Conservation (phyloP, 2,113 vertebrate genomes). For the Gnathonemus echidnorhynchus region DNA sequence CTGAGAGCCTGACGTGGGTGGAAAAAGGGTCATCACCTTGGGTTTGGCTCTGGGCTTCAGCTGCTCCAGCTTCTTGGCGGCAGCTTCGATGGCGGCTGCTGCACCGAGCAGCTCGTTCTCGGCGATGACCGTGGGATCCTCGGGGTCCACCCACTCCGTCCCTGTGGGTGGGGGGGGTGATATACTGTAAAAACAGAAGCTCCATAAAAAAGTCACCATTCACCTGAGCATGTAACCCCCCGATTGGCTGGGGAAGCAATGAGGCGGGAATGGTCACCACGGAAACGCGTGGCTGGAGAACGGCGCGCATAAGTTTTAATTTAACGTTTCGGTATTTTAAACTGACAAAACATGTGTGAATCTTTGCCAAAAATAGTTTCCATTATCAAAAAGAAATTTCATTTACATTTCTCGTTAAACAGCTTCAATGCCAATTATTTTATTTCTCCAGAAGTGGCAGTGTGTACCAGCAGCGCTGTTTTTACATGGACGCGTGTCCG, state of each 20-base stretch:
- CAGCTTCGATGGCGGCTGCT: slow-evolving; percentile 93
- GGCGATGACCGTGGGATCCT: slow-evolving; percentile 92
- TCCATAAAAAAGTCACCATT: neutral
- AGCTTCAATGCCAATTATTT: neutral
- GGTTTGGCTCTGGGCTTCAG: slow-evolving; percentile 92
- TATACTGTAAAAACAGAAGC: neutral
- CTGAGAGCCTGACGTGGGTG: neutral
- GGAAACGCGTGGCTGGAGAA: neutral
- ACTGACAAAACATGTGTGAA: neutral
- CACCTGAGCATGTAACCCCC: neutral
- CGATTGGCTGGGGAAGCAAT: neutral
- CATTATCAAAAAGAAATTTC: neutral
- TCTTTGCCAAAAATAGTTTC: neutral
- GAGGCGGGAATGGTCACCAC: neutral
- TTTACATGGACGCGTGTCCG: neutral
- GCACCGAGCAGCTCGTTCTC: slow-evolving; percentile 93
- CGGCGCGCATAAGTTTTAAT: neutral
- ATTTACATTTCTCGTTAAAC: neutral
- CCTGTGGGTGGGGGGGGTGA: slow-evolving; percentile 49
- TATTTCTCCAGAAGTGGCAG: neutral
- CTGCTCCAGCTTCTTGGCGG: slow-evolving; percentile 96
- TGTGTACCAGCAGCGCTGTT: neutral
- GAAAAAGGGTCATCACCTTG: slow-evolving; percentile 65
- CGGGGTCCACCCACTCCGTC: slow-evolving; percentile 91
- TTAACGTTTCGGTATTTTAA: neutral